A percentile compares a stretch with the other conserved stretches of the same genome.
Evolutionary conservation across 2,888 invertebrate species (phyloP).

Genomic region (Deroplatys truncata): DNA sequence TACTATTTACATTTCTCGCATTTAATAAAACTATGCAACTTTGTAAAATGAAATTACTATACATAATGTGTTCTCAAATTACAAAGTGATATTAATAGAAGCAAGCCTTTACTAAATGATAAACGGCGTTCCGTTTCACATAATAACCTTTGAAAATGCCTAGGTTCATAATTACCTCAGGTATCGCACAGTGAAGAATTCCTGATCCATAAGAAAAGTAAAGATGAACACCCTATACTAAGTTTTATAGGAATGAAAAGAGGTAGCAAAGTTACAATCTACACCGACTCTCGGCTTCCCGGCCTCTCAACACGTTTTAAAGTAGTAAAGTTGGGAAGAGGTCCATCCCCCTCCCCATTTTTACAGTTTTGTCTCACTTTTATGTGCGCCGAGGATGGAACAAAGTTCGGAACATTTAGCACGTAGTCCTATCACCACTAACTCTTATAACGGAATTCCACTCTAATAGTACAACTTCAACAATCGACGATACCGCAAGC

Average conservation of each 20-base stretch:
- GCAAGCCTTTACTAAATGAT: no score
- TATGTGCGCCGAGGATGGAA: not conserved
- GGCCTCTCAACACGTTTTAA: not conserved
- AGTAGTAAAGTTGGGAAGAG: not conserved
- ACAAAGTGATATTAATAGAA: no score
- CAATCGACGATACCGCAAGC: not conserved
- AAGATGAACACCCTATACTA: not conserved
- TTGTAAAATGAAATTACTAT: no score
- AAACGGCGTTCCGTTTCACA: no score
- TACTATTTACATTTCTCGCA: no score
- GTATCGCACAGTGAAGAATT: not conserved
- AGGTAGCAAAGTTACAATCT: not conserved
- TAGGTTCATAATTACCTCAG: no score
- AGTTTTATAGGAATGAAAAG: not conserved
- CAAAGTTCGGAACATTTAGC: not conserved
- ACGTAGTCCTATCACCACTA: not conserved
- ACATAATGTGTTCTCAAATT: no score
- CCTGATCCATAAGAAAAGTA: not conserved
- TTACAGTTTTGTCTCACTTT: not conserved
- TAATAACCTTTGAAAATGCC: no score
- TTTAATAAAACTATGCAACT: no score
- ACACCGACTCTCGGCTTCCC: not conserved
- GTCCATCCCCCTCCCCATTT: not conserved
- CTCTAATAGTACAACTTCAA: not conserved
- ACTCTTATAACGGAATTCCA: not conserved